Percentiles rank a stretch among this genome's conserved stretches.
Evolutionary conservation across 2,797 vertebrate species (phyloP).

Genomic region (Diplodus sargus): DNA sequence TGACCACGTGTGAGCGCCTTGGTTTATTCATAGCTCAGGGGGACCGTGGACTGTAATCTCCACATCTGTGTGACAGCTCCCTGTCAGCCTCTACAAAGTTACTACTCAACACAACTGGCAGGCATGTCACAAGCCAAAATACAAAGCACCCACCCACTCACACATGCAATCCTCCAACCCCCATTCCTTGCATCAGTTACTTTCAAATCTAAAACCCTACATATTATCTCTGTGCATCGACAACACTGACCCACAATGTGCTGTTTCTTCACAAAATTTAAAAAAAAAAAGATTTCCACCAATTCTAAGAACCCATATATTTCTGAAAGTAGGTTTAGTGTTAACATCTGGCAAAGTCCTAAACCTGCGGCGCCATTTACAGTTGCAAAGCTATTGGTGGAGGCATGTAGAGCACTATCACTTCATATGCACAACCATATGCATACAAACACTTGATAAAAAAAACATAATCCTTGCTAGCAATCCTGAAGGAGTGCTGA

Average conservation of each 20-base stretch:
- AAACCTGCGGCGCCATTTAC: neutral
- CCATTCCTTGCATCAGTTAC: neutral
- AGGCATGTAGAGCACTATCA: neutral
- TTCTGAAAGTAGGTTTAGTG: neutral
- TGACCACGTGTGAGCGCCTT: neutral
- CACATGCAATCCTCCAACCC: neutral
- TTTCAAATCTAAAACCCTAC: neutral
- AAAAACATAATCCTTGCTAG: neutral
- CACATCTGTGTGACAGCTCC: slow-evolving; percentile 45
- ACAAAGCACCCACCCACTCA: slow-evolving; percentile 2
- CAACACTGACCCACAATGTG: neutral
- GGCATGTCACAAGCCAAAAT: neutral
- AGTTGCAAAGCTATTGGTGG: neutral
- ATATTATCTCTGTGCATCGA: too few relatives aligned
- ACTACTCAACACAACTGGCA: slow-evolving; percentile 34
- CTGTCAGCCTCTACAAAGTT: slow-evolving; percentile 6
- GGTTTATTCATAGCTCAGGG: neutral
- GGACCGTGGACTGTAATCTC: slow-evolving; percentile 18
- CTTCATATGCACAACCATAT: slow-evolving; percentile 3
- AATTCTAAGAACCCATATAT: neutral
- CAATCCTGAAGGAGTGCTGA: slow-evolving; percentile 20
- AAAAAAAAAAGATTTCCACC: neutral
- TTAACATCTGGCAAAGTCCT: neutral
- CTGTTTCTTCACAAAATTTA: neutral
- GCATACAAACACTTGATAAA: neutral